A percentile compares a stretch with the other conserved stretches of the same genome.
Evolutionary conservation across 2,888 invertebrate species (phyloP).

Genomic region (Drepana falcataria): DNA sequence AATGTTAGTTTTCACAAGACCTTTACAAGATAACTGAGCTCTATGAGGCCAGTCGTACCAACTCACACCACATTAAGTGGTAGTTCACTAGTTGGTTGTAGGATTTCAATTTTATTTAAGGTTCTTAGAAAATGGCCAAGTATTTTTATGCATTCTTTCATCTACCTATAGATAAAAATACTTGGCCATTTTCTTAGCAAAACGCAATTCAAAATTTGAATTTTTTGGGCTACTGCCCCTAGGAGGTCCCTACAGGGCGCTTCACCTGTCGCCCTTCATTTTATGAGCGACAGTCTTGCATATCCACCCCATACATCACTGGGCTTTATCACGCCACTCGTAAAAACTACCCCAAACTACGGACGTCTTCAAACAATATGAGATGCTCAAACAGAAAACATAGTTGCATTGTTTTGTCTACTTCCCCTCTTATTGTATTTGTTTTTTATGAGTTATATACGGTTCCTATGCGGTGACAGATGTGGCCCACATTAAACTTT

Average conservation of each 20-base stretch:
- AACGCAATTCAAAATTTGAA: no score
- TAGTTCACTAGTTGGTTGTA: no score
- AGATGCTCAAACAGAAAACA: slow-evolving; percentile 3
- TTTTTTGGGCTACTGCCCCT: not conserved
- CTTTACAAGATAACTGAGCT: no score
- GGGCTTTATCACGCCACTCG: slow-evolving; percentile 11
- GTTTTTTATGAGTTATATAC: not conserved
- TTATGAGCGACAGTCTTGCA: slow-evolving; percentile 16
- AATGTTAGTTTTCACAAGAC: no score
- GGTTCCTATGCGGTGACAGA: not conserved
- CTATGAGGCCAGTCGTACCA: no score
- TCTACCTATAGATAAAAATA: no score
- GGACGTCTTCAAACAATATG: slow-evolving; percentile 5
- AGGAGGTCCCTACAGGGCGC: slow-evolving; percentile 6
- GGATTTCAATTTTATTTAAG: no score
- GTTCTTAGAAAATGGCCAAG: no score
- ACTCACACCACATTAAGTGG: no score
- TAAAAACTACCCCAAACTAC: slow-evolving; percentile 5
- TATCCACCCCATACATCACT: slow-evolving; percentile 15
- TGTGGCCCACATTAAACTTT: not conserved
- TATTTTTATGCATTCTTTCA: no score
- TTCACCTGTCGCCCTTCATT: slow-evolving; percentile 22
- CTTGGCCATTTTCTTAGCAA: no score
- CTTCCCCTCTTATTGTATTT: not conserved
- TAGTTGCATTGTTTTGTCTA: slow-evolving; percentile 3